Evolutionary conservation across 1,140 invertebrate genomes (phyloP).

Genomic region (Triops longicaudatus): DNA sequence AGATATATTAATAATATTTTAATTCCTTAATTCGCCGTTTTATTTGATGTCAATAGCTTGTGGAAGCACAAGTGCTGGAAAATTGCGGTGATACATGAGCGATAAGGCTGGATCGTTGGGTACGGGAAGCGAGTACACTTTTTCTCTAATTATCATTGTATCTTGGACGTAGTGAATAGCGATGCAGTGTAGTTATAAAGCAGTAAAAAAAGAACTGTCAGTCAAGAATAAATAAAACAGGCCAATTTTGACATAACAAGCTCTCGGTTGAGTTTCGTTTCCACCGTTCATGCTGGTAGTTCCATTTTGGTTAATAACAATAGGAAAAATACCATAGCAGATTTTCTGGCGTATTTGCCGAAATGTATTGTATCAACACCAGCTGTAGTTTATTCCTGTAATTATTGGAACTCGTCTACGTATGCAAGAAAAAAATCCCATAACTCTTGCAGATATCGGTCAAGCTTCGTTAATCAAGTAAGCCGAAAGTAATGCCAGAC

Average conservation of each 20-base stretch:
- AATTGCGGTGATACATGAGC: neutral
- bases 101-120: neutral
- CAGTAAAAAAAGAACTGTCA: neutral
- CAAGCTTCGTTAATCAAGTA: slow-evolving; percentile 2
- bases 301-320: neutral
- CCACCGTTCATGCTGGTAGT: neutral
- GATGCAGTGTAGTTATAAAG: neutral
- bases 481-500: neutral
- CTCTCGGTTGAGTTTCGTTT: neutral
- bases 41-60: neutral
- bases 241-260: neutral
- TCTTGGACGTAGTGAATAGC: neutral
- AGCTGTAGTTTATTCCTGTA: neutral
- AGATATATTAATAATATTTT: too few relatives aligned
- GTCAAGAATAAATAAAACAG: neutral
- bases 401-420: neutral
- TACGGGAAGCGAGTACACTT: neutral
- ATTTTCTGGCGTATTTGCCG: too few relatives aligned
- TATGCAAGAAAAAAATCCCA: neutral
- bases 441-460: neutral
- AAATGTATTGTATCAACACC: neutral
- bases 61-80: neutral
- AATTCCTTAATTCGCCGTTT: neutral
- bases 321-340: neutral
- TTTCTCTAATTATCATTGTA: neutral